These are phyloP conservation scores for Nemoura dubitans DNA, from an alignment of 2,888 invertebrate species.

Conservation along the genomic window DNA sequence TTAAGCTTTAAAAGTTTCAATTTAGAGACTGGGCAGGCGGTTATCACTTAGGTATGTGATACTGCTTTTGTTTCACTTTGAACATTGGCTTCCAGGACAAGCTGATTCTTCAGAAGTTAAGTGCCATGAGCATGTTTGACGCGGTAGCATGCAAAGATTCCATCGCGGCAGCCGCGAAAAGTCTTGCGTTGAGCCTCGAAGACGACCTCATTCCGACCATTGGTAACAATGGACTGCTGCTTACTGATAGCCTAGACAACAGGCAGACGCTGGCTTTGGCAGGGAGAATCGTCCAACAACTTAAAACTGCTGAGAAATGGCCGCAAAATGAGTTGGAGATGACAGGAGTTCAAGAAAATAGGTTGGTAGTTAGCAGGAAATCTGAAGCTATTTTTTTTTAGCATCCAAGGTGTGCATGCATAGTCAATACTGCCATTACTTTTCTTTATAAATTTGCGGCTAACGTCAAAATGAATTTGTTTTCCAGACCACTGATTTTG, in stretches of 20 bases:
- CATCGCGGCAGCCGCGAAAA: constrained; percentile 5
- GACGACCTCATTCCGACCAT: constrained; percentile 15
- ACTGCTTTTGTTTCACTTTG: background rate
- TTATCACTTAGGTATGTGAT: no score
- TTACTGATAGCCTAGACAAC: constrained; percentile 18
- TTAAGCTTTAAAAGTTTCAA: no score
- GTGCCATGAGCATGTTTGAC: constrained; percentile 25
- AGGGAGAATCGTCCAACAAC: constrained; percentile 23
- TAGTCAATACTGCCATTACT: no score
- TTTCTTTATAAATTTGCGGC: no score
- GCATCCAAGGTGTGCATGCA: no score
- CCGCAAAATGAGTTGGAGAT: constrained; percentile 20
- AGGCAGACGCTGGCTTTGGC: constrained; percentile 25
- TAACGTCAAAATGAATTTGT: no score
- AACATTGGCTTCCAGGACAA: constrained; percentile 22
- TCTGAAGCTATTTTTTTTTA: no score
- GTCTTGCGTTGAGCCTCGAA: constrained; percentile 21
- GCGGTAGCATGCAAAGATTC: constrained; percentile 35
- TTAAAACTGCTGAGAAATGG: background rate
- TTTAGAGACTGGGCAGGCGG: no score
- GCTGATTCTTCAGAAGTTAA: constrained; percentile 42
- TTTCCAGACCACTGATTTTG: constrained; percentile 28
- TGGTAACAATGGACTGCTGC: constrained; percentile 28
- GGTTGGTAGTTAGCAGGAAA: constrained; percentile 29
- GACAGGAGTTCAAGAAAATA: constrained; percentile 40